These are phyloP conservation scores for Eristalis tenax DNA, from an alignment of 2,888 invertebrate species.

Conservation along the genomic window DNA sequence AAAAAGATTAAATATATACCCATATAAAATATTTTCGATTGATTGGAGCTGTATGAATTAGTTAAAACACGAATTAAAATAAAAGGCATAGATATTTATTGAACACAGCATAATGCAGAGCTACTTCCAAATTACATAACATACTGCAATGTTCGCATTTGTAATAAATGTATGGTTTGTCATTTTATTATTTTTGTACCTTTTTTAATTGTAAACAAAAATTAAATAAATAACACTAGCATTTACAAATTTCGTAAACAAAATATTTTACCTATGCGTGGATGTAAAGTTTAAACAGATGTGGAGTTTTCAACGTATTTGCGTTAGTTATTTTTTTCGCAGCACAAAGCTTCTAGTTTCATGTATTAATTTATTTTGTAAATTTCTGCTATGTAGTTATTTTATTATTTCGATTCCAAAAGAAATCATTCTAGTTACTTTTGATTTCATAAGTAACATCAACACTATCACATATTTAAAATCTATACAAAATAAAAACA, in stretches of 20 bases:
- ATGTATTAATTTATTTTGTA: neutral
- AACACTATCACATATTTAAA: neutral
- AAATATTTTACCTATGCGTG: neutral
- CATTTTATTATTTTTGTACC: conserved; percentile 17
- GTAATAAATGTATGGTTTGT: conserved; percentile 36
- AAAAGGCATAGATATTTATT: conserved; percentile 60
- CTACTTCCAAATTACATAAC: conserved; percentile 44
- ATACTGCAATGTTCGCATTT: conserved; percentile 62
- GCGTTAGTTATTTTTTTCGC: neutral
- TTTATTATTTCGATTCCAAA: neutral
- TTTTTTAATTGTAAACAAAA: conserved; percentile 36
- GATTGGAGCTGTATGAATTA: conserved; percentile 36
- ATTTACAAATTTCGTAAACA: neutral
- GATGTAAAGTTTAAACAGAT: neutral
- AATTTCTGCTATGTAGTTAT: neutral
- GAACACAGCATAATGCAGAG: conserved; percentile 38
- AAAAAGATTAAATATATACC: conserved; percentile 22
- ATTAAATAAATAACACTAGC: conserved; percentile 25
- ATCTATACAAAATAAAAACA: neutral
- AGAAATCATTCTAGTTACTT: neutral
- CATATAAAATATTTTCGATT: conserved; percentile 25
- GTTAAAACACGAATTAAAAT: conserved; percentile 40
- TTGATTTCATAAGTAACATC: neutral
- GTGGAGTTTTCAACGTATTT: neutral
- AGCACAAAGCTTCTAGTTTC: neutral